Base-by-base conservation (phyloP, 2,113 vertebrate species). In the Odontesthes bonariensis region DNA sequence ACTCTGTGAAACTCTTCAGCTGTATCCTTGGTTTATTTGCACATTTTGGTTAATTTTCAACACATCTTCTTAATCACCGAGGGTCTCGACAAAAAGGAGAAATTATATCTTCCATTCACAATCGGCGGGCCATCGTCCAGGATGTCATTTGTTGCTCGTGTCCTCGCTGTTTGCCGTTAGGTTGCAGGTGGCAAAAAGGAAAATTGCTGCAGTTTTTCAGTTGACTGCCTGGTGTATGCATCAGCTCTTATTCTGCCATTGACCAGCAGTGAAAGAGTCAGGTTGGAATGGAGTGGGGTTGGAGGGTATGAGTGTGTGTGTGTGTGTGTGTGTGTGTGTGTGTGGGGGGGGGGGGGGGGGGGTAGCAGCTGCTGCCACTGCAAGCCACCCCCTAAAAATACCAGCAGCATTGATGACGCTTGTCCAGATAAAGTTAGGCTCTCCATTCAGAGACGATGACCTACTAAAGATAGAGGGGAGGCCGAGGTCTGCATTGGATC, bases 341-440 rank as follows among this genome's bases (percentile, higher is more conserved):
- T 31, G 51, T 16, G 75, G 17, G n/a, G n/a, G 62, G 63, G 81
- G 32, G 5, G 32, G 19, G 47, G 47, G 51, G 65, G 65, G 17
- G 58, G 73, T 75, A 90, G 47, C 92, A 94, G 93, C 92, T 93
- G 92, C 89, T 84, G 69, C 81, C 81, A 65, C 61, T 75, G 75
- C 86, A 65, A 88, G 78, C 81, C 64, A 16, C 46, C 58, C 17
- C 71, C 91, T 93, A 93, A 93, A 92, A 92, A 94, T 94, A 94
- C 64, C 87, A 23, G 12, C 83, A 72, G 88, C 88, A 80, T 89
- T 44, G 20, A 90, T 91, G 92, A 92, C 89, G 69, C 75, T 20
- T 68, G 69, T 66, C 58, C 68, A 89, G 93, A 94, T 93, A 92
- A 92, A 89, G 89, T 88, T 58, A 85, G 88, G 66, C 83, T 20